Base-by-base conservation (phyloP, 2,797 vertebrate species). In the Xenops minutus region DNA sequence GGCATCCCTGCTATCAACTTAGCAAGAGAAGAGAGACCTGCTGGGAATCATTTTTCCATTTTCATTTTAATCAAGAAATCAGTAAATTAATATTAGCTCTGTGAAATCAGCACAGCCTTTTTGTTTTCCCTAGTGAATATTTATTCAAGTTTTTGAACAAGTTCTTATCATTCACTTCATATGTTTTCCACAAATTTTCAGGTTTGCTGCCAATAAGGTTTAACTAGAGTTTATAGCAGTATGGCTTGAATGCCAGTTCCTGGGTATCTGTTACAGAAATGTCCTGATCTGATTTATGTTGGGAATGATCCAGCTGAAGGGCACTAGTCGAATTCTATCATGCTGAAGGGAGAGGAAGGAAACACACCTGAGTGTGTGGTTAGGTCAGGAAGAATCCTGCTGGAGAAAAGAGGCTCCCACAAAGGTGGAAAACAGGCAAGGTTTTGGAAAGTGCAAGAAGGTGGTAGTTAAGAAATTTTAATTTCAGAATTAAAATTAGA, bases 1-100 rank as follows among this genome's bases (percentile, higher is more conserved):
- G 88, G 76, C 69, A 96, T 86, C 63, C 59, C 85, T 93, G 88
- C 71, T 92, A 96, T 95, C 95, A 74, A 82, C 67, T 94, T 93
- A 88, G 77, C 63, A 95, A 90, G 83, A 87, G 37, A 92, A 74
- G 63, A 74, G n/a, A 37, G 72, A 92, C 94, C 95, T 86, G 88
- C 96, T 95, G 95, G 67, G 94, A 95, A 77, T 95, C 4, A 79
- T 67, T 91, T 93, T 95, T 88, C 63, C 80, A 74, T 94, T 97
- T 95, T 95, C 48, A 64, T 94, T 95, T 96, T 95, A 96, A 96
- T 96, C 93, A 96, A 94, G 91, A 90, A 87, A 94, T 92, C 90
- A 85, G 91, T 93, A 94, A 97, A 96, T 96, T 95, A 92, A 92
- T 93, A 93, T 88, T 92, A 94, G 63, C 51, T 84, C 67, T 88